These are phyloP conservation scores for Tortricodes alternella DNA, from an alignment of 2,888 invertebrate genomes.

Conservation along the genomic window DNA sequence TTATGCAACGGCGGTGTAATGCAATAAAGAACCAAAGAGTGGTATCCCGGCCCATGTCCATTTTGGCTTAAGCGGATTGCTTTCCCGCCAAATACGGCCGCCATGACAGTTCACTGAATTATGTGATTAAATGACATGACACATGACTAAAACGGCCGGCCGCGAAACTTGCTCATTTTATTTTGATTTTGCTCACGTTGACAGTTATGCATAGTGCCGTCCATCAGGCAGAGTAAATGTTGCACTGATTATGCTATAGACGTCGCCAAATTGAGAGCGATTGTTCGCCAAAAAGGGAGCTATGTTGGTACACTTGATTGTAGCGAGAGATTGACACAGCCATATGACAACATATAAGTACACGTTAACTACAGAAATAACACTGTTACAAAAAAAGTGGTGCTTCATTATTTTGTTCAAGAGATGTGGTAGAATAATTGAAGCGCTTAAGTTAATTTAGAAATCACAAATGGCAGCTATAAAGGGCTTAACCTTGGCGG, in stretches of 20 bases:
- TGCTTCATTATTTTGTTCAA: too few species aligned
- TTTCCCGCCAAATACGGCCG: slow-evolving; percentile 80
- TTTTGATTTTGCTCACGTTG: slow-evolving; percentile 56
- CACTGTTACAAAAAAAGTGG: too few species aligned
- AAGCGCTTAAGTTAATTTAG: slow-evolving; percentile 13
- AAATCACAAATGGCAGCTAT: slow-evolving; percentile 7
- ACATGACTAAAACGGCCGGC: slow-evolving; percentile 54
- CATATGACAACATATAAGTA: background rate
- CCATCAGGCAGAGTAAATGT: slow-evolving; percentile 54
- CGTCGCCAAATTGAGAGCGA: slow-evolving; percentile 59
- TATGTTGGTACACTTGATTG: slow-evolving; percentile 26
- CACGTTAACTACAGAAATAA: too few species aligned
- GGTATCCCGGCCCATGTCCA: slow-evolving; percentile 66
- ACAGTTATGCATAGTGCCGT: slow-evolving; percentile 59
- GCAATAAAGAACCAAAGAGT: slow-evolving; percentile 72
- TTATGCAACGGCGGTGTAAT: slow-evolving; percentile 55
- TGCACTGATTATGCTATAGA: slow-evolving; percentile 64
- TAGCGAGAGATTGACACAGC: slow-evolving; percentile 8
- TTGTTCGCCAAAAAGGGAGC: slow-evolving; percentile 41
- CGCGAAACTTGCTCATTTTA: slow-evolving; percentile 58
- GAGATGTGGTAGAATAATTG: too few species aligned
- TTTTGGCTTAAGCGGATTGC: slow-evolving; percentile 77
- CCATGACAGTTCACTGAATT: slow-evolving; percentile 78
- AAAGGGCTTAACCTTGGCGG: slow-evolving; percentile 20
- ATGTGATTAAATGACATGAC: slow-evolving; percentile 75